Conservation (phyloP, 1,140 invertebrate genomes). For the Plutomurus gul region DNA sequence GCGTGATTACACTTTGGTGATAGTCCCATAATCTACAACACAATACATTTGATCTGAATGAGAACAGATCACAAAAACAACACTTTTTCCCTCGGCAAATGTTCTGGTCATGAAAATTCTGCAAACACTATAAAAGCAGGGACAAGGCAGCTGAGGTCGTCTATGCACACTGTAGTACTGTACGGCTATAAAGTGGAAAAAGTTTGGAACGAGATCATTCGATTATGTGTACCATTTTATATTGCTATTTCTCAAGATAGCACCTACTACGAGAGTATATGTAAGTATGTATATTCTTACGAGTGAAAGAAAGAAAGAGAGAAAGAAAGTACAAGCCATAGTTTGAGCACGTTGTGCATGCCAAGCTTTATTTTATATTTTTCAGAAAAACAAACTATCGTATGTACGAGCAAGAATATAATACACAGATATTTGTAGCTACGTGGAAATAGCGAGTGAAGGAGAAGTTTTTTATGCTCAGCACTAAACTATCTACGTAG, state of each 20-base stretch:
- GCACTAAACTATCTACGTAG: background rate
- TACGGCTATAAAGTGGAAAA: background rate
- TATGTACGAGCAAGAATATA: too few relatives aligned
- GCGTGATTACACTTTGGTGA: background rate
- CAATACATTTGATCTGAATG: background rate
- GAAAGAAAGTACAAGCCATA: too few relatives aligned
- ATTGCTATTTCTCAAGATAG: background rate
- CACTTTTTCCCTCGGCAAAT: background rate
- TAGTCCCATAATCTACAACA: background rate
- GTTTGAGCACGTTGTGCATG: background rate
- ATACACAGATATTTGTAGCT: too few relatives aligned
- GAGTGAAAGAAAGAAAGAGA: too few relatives aligned
- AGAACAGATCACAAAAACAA: background rate
- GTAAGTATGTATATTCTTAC: too few relatives aligned
- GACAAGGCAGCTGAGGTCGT: background rate
- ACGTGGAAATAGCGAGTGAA: background rate
- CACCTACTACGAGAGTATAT: too few relatives aligned
- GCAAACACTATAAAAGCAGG: background rate
- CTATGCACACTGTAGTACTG: too few relatives aligned
- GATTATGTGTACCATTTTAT: conserved; percentile 21
- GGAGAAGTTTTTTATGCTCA: background rate
- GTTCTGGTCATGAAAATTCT: background rate
- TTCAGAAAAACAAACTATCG: background rate
- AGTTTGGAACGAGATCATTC: conserved; percentile 5
- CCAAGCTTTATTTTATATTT: background rate